Conservation (phyloP, 2,888 invertebrate genomes). For the Noctua fimbriata region DNA sequence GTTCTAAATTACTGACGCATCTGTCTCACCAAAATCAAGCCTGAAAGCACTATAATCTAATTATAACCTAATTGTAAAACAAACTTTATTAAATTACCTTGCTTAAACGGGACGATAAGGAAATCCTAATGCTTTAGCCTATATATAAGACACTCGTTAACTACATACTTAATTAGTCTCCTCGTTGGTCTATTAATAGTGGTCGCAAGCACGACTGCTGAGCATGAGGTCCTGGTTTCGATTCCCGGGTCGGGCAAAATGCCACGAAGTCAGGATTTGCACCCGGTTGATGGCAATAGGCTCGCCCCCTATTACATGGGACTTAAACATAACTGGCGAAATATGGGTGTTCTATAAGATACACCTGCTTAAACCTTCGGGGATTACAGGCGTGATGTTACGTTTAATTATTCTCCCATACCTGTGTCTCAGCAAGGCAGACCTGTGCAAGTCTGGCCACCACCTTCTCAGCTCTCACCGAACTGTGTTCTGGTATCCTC, state of each 20-base stretch:
- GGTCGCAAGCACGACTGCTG: too few species aligned
- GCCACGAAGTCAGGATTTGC: too few species aligned
- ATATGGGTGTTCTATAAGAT: too few species aligned
- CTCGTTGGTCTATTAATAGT: too few species aligned
- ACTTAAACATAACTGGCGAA: too few species aligned
- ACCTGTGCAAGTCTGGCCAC: conserved; percentile 82
- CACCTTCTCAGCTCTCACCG: conserved; percentile 87
- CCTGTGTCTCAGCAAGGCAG: conserved; percentile 86
- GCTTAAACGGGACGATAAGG: background rate
- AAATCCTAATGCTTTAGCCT: background rate
- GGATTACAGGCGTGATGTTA: too few species aligned
- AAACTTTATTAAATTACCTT: too few species aligned
- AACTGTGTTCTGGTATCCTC: conserved; percentile 87
- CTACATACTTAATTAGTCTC: background rate
- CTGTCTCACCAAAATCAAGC: background rate
- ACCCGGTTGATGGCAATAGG: too few species aligned
- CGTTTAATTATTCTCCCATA: conserved; percentile 42
- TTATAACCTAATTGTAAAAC: background rate
- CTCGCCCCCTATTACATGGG: too few species aligned
- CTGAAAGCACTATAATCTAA: background rate
- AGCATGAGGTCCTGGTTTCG: too few species aligned
- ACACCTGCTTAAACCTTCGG: too few species aligned
- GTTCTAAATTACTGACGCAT: background rate
- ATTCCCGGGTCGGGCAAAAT: too few species aligned
- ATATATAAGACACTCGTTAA: background rate